Percentiles rank a stretch among this genome's conserved stretches.
Conservation (phyloP, 2,113 vertebrate genomes). For the Zosterops japonicus region DNA sequence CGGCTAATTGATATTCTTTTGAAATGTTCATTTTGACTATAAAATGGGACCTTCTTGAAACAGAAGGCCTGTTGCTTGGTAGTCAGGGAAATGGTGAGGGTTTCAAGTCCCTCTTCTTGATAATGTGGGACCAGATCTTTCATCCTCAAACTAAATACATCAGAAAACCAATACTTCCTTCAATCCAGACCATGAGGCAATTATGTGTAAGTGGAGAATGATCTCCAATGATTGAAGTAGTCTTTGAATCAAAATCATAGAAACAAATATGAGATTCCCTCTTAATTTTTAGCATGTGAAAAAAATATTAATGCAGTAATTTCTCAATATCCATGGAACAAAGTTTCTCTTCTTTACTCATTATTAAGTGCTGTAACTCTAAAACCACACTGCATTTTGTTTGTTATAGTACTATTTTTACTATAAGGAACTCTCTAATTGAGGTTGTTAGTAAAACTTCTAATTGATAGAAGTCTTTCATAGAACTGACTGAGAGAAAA, state of each 20-base stretch:
- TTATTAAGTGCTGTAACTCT: background rate
- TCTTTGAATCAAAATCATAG: background rate
- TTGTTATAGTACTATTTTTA: background rate
- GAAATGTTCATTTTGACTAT: slow-evolving; percentile 4
- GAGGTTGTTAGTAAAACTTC: background rate
- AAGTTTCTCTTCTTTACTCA: background rate
- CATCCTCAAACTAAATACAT: background rate
- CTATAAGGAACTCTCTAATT: background rate
- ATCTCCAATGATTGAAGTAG: background rate
- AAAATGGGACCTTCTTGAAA: background rate
- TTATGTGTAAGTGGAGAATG: background rate
- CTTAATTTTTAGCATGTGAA: background rate
- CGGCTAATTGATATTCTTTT: slow-evolving; percentile 45
- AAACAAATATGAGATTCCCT: background rate
- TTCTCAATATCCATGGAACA: background rate
- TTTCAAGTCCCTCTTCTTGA: background rate
- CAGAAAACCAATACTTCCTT: background rate
- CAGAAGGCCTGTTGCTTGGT: background rate
- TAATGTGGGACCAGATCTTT: background rate
- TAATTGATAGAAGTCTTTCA: background rate
- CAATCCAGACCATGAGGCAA: background rate
- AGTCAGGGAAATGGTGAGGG: background rate
- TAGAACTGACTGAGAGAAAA: background rate
- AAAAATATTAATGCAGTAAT: background rate
- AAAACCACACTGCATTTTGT: background rate